Evolutionary conservation across 1,140 invertebrate genomes (phyloP).

Genomic region (Cotesia typhae): DNA sequence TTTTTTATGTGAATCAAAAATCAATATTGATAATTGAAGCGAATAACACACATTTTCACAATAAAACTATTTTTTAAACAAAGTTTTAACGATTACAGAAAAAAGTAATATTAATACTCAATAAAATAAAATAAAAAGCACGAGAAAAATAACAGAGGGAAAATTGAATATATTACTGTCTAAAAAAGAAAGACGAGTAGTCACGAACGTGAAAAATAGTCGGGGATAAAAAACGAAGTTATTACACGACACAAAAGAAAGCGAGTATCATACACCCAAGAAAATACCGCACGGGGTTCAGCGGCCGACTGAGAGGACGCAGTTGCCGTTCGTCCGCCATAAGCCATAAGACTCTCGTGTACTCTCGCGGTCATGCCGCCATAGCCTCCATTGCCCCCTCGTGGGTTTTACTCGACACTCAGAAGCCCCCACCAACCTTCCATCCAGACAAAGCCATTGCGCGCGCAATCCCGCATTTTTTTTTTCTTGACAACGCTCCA

Average conservation of each 20-base stretch:
- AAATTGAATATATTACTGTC: background rate
- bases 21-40: too few species aligned
- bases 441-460: conserved; percentile 62
- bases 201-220: conserved; percentile 22
- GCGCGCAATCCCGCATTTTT: conserved; percentile 62
- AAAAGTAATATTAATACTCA: too few species aligned
- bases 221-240: conserved; percentile 27
- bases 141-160: background rate
- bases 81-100: too few species aligned
- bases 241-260: conserved; percentile 26
- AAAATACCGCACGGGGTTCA: conserved; percentile 63
- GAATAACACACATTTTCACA: background rate
- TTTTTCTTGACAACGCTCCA: conserved; percentile 41
- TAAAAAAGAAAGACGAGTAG: conserved; percentile 7
- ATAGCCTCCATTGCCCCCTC: conserved; percentile 51
- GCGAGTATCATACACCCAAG: conserved; percentile 43
- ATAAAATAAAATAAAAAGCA: too few species aligned
- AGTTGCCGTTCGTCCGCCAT: conserved; percentile 61
- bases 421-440: conserved; percentile 20
- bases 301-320: conserved; percentile 67
- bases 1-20: background rate
- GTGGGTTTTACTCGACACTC: conserved; percentile 33
- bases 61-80: too few species aligned
- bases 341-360: conserved; percentile 60
- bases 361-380: conserved; percentile 28